Percentiles rank a stretch among this genome's conserved stretches.
These are phyloP conservation scores for Trachemys scripta DNA, from an alignment of 2,113 vertebrate genomes.

Conservation along the genomic window DNA sequence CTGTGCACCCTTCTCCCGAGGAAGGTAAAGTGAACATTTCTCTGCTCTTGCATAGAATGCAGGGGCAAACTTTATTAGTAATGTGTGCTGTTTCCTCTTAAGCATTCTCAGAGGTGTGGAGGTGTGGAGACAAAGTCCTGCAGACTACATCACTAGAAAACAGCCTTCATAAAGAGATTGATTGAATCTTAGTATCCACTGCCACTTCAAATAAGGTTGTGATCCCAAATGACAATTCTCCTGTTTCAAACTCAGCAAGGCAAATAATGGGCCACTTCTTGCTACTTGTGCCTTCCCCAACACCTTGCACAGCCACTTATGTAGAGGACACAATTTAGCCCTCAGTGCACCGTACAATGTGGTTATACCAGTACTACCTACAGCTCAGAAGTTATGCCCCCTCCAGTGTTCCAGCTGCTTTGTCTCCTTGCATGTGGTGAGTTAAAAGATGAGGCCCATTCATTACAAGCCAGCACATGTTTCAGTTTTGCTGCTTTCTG, in stretches of 20 bases:
- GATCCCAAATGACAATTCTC: background rate
- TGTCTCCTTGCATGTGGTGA: background rate
- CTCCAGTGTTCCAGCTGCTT: background rate
- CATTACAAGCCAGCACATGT: background rate
- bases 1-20: background rate
- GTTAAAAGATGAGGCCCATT: background rate
- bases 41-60: background rate
- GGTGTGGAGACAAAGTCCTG: background rate
- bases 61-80: background rate
- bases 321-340: background rate
- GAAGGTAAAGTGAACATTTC: background rate
- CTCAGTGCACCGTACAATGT: background rate
- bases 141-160: background rate
- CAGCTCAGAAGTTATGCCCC: background rate
- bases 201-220: background rate
- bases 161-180: background rate
- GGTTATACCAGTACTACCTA: background rate
- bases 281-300: background rate
- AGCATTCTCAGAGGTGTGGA: background rate
- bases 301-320: background rate
- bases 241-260: background rate
- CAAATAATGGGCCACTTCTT: background rate
- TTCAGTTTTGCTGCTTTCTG: background rate
- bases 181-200: background rate
- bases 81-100: background rate